Percentiles rank a stretch among this genome's conserved stretches.
These are phyloP conservation scores for Lysandra coridon DNA, from an alignment of 2,888 invertebrate genomes.

Conservation along the genomic window DNA sequence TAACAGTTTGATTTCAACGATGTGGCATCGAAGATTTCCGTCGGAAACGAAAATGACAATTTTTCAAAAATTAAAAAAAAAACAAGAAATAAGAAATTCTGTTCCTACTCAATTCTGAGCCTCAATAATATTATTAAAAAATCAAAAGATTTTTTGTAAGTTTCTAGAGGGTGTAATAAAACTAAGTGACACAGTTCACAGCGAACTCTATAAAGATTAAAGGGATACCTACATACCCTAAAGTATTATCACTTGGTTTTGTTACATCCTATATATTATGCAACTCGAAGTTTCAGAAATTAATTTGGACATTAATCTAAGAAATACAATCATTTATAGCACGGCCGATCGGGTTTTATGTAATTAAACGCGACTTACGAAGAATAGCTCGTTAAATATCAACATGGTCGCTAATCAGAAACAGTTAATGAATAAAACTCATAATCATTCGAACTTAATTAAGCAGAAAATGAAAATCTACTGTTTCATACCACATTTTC, in stretches of 20 bases:
- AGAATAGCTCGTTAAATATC: constrained; percentile 60
- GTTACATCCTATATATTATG: neutral
- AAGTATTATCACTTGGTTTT: no score
- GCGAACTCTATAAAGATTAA: no score
- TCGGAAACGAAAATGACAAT: neutral
- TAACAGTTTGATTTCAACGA: neutral
- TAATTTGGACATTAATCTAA: constrained; percentile 29
- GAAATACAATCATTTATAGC: constrained; percentile 57
- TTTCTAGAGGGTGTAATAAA: no score
- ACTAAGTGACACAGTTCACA: no score
- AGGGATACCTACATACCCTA: no score
- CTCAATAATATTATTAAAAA: neutral
- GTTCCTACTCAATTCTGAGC: neutral
- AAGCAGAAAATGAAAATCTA: constrained; percentile 75
- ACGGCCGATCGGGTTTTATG: constrained; percentile 54
- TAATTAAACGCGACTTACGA: constrained; percentile 63
- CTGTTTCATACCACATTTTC: constrained; percentile 26
- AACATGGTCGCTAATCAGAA: constrained; percentile 76
- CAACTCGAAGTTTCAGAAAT: neutral
- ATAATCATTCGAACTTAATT: constrained; percentile 74
- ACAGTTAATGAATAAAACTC: constrained; percentile 74
- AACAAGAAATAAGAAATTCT: neutral
- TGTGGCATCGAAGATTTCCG: neutral
- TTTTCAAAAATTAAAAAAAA: neutral
- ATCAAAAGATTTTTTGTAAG: no score